phyloP scores from a whole-genome alignment of 2,797 vertebrate genomes.

The Sebastolobus altivelis region DNA sequence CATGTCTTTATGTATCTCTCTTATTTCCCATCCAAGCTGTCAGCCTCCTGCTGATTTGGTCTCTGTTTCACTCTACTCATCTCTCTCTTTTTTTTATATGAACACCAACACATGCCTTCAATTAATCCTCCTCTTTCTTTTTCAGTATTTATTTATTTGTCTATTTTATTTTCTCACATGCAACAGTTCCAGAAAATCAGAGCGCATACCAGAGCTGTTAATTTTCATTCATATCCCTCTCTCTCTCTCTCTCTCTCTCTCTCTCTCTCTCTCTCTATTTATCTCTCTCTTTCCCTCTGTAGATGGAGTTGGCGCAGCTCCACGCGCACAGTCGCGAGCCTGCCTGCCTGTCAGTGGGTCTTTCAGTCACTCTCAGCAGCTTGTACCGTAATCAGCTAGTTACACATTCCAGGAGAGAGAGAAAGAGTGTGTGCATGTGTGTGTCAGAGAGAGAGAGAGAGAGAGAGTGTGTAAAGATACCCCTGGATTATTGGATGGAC shows the following conservation, averaged over 20 bases:
- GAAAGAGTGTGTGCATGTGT: neutral
- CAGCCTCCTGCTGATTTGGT: neutral
- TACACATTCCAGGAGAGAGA: slow-evolving; percentile 54
- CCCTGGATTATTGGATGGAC: slow-evolving; percentile 55
- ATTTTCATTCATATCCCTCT: neutral
- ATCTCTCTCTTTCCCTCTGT: neutral
- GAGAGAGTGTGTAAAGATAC: slow-evolving; percentile 20
- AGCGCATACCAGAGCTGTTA: neutral
- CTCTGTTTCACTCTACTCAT: neutral
- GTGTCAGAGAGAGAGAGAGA: neutral
- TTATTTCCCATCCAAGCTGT: neutral
- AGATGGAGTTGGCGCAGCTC: slow-evolving; percentile 25
- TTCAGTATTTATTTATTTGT: neutral
- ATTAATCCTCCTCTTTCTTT: neutral
- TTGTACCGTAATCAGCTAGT: slow-evolving; percentile 3
- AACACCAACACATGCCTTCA: neutral
- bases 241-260: neutral
- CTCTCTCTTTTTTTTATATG: neutral
- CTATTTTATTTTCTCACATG: neutral
- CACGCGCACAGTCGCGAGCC: slow-evolving; percentile 9
- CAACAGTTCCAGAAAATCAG: neutral
- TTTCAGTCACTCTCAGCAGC: slow-evolving; percentile 25
- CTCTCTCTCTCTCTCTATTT: neutral
- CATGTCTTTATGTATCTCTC: neutral
- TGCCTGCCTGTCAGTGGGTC: slow-evolving; percentile 23